phyloP scores from a whole-genome alignment of 2,113 vertebrate genomes.

The Chloropsis cyanopogon region DNA sequence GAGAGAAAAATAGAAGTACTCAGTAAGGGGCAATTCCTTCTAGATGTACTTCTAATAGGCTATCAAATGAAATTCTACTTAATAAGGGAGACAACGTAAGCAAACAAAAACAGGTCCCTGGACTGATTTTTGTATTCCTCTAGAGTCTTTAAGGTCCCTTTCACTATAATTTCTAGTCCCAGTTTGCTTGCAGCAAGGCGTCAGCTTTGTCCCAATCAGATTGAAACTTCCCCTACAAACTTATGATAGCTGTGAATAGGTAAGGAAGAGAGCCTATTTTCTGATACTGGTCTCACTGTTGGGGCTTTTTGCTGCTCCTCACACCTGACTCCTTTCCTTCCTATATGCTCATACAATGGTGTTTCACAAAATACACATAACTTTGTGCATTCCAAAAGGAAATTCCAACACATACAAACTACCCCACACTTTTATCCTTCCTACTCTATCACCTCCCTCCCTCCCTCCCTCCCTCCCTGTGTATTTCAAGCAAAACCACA shows the following conservation, averaged over 20 bases:
- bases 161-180: neutral
- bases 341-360: neutral
- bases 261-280: neutral
- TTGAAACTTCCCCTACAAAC: neutral
- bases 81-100: neutral
- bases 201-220: neutral
- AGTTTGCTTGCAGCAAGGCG: neutral
- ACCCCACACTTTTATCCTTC: neutral
- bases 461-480: neutral
- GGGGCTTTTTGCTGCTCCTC: neutral
- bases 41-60: neutral
- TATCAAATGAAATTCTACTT: neutral
- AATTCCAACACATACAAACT: neutral
- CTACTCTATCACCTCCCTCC: neutral
- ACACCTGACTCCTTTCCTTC: neutral
- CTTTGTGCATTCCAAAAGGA: neutral
- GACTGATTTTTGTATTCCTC: neutral
- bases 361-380: neutral
- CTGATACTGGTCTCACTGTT: neutral
- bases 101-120: neutral
- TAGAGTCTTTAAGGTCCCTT: neutral
- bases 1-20: neutral
- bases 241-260: neutral
- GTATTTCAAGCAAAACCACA: neutral
- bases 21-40: neutral